Evolutionary conservation across 2,113 vertebrate genomes (phyloP).

Genomic region (Furnarius figulus): DNA sequence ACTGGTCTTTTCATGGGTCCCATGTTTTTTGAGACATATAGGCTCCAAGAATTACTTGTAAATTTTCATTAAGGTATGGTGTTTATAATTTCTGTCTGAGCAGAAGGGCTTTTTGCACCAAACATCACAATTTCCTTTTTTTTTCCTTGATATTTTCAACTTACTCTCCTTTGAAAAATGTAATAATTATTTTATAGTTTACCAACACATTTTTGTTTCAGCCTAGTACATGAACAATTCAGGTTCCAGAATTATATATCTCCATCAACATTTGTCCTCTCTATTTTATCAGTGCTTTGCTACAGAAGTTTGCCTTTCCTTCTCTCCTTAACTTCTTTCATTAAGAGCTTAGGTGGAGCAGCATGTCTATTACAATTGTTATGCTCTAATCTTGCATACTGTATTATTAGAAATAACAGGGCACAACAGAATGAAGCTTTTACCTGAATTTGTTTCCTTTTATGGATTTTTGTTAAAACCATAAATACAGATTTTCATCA

Average conservation of each 20-base stretch:
- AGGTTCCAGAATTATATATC: background rate
- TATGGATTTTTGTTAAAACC: slow-evolving; percentile 23
- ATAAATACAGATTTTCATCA: slow-evolving; percentile 3
- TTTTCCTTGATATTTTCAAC: background rate
- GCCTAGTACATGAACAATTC: background rate
- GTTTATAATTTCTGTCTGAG: background rate
- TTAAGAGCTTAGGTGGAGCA: background rate
- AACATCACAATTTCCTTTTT: background rate
- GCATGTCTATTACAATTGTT: background rate
- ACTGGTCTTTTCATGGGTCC: background rate
- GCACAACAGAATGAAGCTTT: background rate
- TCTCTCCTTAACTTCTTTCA: background rate
- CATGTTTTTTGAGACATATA: background rate
- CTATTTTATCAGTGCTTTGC: background rate
- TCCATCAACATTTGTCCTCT: background rate
- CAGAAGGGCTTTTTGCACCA: background rate
- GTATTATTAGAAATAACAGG: slow-evolving; percentile 27
- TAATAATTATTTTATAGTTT: background rate
- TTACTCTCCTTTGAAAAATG: background rate
- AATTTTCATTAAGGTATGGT: background rate
- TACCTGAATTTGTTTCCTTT: slow-evolving; percentile 14
- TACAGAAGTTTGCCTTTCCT: background rate
- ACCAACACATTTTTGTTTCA: background rate
- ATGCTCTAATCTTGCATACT: background rate
- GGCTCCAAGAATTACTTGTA: background rate